Evolutionary conservation across 2,888 invertebrate species (phyloP).

Genomic region (Hydraecia micacea): DNA sequence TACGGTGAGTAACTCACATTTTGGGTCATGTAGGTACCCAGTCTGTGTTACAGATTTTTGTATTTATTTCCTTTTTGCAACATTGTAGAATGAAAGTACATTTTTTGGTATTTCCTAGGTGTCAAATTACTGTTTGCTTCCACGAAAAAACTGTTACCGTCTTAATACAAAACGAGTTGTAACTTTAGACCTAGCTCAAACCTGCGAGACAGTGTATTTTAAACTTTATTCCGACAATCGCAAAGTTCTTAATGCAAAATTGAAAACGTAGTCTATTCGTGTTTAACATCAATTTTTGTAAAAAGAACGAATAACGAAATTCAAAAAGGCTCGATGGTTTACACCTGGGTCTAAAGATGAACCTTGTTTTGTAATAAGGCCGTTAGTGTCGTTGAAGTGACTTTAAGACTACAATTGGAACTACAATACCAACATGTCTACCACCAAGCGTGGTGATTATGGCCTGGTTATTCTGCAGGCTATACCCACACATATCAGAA

Average conservation of each 20-base stretch:
- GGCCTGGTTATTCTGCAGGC: background rate
- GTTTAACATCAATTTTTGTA: background rate
- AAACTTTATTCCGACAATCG: background rate
- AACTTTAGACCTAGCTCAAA: background rate
- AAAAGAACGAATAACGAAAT: background rate
- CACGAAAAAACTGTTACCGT: background rate
- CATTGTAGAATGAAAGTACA: background rate
- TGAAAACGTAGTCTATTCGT: background rate
- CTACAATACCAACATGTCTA: no score
- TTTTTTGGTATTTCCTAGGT: background rate
- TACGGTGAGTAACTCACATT: slow-evolving; percentile 42
- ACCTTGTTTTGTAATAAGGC: no score
- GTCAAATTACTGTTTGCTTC: background rate
- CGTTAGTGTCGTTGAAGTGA: no score
- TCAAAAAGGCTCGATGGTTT: background rate
- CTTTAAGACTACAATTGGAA: background rate
- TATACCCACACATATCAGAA: background rate
- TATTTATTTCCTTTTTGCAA: background rate
- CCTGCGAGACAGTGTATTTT: background rate
- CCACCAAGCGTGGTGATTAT: background rate
- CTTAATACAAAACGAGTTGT: background rate
- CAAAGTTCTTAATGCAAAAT: background rate
- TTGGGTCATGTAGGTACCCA: slow-evolving; percentile 10
- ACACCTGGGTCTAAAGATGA: background rate
- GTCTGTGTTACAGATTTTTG: background rate